Percentiles rank a stretch among this genome's conserved stretches.
These are phyloP conservation scores for Drosophila atripex DNA, from an alignment of 2,888 invertebrate species.

Conservation along the genomic window DNA sequence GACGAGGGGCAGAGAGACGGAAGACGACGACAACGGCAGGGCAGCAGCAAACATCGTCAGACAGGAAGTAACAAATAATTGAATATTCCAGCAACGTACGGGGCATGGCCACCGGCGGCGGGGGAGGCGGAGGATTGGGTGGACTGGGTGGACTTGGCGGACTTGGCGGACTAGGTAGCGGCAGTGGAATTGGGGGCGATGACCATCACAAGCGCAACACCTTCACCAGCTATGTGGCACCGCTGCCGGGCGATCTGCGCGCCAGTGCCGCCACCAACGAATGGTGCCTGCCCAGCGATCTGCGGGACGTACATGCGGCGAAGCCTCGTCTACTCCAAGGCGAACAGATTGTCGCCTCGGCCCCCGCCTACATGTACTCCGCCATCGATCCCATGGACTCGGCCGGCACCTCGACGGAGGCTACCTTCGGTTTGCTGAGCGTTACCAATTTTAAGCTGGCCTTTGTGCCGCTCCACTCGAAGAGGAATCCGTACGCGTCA, in stretches of 20 bases:
- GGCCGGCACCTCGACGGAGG: conserved; percentile 84
- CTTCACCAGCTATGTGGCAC: conserved; percentile 81
- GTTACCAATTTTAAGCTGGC: conserved; percentile 97
- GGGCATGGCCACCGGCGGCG: conserved; percentile 11
- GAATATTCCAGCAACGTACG: conserved; percentile 63
- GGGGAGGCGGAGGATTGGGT: not conserved
- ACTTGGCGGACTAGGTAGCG: conserved; percentile 21
- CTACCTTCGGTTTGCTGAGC: conserved; percentile 92
- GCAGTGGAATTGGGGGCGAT: conserved; percentile 44
- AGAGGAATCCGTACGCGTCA: conserved; percentile 19
- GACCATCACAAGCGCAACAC: conserved; percentile 79
- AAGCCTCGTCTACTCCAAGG: conserved; percentile 72
- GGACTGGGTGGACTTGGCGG: not conserved
- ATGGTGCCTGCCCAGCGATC: conserved; percentile 78
- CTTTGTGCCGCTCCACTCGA: conserved; percentile 87
- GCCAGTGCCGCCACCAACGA: conserved; percentile 70
- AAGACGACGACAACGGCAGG: not conserved
- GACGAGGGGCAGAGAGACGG: too few relatives aligned
- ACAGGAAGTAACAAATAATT: conserved; percentile 70
- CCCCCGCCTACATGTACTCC: conserved; percentile 93
- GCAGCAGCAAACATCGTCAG: conserved; percentile 14
- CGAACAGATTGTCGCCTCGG: conserved; percentile 92
- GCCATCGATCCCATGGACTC: conserved; percentile 84
- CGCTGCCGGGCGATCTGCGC: conserved; percentile 71
- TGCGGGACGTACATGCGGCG: conserved; percentile 77